phyloP scores from a whole-genome alignment of 2,113 vertebrate genomes.

The human region DNA sequence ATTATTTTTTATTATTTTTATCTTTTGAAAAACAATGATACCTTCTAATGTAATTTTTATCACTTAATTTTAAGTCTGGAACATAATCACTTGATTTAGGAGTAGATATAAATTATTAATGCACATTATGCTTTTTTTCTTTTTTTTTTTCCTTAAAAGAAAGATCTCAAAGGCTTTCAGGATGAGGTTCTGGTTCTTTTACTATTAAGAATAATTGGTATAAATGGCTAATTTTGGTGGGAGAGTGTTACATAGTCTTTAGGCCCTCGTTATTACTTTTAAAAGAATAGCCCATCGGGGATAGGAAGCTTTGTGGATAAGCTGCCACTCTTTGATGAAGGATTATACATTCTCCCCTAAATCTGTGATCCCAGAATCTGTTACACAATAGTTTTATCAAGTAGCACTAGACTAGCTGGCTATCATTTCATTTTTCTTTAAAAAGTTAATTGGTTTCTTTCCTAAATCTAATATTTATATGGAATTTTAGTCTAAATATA shows the following conservation, averaged over 20 bases:
- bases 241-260: conserved; percentile 50
- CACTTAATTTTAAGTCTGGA: conserved; percentile 45
- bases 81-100: conserved; percentile 33
- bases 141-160: neutral
- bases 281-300: conserved; percentile 50
- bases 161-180: neutral
- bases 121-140: neutral
- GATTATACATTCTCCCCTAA: conserved; percentile 52
- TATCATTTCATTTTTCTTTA: conserved; percentile 54
- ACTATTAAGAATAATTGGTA: conserved; percentile 35
- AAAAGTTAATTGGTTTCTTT: conserved; percentile 59
- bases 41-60: neutral
- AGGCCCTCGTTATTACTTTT: conserved; percentile 66
- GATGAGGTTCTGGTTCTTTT: conserved; percentile 31
- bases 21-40: neutral
- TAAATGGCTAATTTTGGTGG: conserved; percentile 60
- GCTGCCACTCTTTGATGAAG: conserved; percentile 28
- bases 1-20: conserved; percentile 23
- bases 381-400: conserved; percentile 51
- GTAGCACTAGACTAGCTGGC: conserved; percentile 27
- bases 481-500: neutral
- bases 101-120: conserved; percentile 33
- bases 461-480: neutral
- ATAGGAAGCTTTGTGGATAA: conserved; percentile 60
- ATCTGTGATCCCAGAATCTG: conserved; percentile 61